These are phyloP conservation scores for Artemisiospiza belli DNA, from an alignment of 2,113 vertebrate genomes.

Conservation along the genomic window DNA sequence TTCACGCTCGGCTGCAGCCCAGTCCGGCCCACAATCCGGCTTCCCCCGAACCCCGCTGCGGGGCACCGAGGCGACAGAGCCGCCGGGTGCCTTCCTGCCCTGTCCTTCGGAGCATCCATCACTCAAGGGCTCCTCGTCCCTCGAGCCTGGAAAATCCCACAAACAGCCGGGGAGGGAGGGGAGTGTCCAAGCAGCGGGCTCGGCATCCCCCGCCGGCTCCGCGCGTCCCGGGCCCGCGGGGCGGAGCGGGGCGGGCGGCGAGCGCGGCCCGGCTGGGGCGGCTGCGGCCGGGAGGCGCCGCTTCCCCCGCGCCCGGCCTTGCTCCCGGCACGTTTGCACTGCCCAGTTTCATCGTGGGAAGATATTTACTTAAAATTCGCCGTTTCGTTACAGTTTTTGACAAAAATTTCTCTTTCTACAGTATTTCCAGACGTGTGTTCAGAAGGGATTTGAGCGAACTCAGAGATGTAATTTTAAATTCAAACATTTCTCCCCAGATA, in stretches of 20 bases:
- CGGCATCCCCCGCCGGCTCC: neutral
- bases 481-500: neutral
- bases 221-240: neutral
- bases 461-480: neutral
- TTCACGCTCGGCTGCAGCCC: neutral
- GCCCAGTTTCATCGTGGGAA: neutral
- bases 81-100: too few species aligned
- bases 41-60: neutral
- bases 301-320: neutral
- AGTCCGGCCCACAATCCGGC: neutral
- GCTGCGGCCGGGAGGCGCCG: neutral
- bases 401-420: neutral
- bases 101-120: neutral
- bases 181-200: neutral
- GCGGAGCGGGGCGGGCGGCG: neutral
- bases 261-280: neutral
- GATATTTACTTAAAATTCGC: neutral
- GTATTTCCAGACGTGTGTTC: neutral
- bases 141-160: neutral
- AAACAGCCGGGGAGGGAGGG: neutral
- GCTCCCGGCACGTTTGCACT: neutral
- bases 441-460: neutral
- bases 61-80: neutral
- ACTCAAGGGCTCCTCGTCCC: neutral
- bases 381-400: neutral